A percentile compares a stretch with the other conserved stretches of the same genome.
Conservation (phyloP, 2,113 vertebrate species). For the Callipepla californica region DNA sequence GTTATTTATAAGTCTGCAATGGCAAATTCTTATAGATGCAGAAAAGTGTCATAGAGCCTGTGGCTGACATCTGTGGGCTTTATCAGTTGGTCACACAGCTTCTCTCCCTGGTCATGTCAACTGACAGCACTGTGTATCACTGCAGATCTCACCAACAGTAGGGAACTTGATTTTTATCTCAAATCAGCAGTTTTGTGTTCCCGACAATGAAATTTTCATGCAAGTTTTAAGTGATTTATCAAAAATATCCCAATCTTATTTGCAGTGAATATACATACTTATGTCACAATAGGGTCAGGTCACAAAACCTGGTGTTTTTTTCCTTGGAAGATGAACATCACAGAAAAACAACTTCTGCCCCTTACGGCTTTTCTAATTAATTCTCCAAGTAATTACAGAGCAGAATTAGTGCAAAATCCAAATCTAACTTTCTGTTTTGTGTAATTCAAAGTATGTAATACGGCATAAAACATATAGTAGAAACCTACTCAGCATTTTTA, state of each 20-base stretch:
- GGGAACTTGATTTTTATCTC: not conserved
- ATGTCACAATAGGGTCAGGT: not conserved
- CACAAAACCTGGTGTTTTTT: not conserved
- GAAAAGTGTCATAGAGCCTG: not conserved
- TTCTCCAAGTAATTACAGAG: not conserved
- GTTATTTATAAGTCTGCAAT: not conserved
- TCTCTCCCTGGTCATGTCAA: not conserved
- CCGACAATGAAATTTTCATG: not conserved
- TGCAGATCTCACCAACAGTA: not conserved
- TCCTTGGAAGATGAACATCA: rapidly evolving
- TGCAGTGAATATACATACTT: not conserved
- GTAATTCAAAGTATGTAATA: not conserved
- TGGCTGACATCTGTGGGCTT: not conserved
- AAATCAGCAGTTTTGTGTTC: not conserved
- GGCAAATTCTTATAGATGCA: not conserved
- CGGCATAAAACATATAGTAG: not conserved
- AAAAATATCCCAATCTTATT: not conserved
- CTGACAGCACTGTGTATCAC: not conserved
- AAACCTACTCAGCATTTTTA: not conserved
- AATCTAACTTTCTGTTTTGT: not conserved
- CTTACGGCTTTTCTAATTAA: not conserved
- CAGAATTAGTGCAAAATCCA: not conserved
- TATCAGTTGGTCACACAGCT: rapidly evolving
- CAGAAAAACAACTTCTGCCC: not conserved
- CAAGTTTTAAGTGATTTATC: not conserved